Evolutionary conservation across 2,888 invertebrate species (phyloP), one percentile per base, ranked within the genome.

Genomic region (Metacarcinus magister): DNA sequence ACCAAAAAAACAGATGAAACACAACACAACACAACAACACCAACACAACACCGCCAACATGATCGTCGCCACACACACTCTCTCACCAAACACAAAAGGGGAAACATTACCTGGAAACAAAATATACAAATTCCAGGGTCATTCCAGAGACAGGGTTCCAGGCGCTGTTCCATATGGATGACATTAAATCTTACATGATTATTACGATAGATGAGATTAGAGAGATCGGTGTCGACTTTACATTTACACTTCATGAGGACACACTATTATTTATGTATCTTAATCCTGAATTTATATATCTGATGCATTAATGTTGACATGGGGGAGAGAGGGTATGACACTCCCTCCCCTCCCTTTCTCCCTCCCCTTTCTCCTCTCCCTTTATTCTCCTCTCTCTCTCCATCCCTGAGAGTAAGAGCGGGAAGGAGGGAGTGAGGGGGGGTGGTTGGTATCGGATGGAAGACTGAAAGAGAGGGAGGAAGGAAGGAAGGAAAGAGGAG

Each of bases 201-300:
- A 82, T 82, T 82, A 82, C 82, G 82, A 82, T 82, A 28, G 32
- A 82, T 82, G 82, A 82, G 82, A 82, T 82, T 82, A 82, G 82
- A 82, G 82, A 82, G 82, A 82, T 82, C 82, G 82, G 82, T 28
- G 82, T 82, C 82, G 32, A 82, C 82, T 82, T 32, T 82, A 8
- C 82, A 82, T 82, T 32, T 82, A 82, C 82, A 32, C 82, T 82
- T 82, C 82, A 82, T 82, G 82, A 82, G 82, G 82, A 82, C 28
- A 23, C 82, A 2, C 82, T 32, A 82, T 82, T 82, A 32, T 82
- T 82, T 82, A 82, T 82, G 82, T 32, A 82, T 82, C 82, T 82
- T 82, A 82, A 82, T 82, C 82, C 82, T 82, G 82, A 82, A 82
- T 82, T 28, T 82, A 82, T 82, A 32, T 32, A 82, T 32, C 82